Evolutionary conservation across 2,888 invertebrate genomes (phyloP).

Genomic region (Empis stercorea): DNA sequence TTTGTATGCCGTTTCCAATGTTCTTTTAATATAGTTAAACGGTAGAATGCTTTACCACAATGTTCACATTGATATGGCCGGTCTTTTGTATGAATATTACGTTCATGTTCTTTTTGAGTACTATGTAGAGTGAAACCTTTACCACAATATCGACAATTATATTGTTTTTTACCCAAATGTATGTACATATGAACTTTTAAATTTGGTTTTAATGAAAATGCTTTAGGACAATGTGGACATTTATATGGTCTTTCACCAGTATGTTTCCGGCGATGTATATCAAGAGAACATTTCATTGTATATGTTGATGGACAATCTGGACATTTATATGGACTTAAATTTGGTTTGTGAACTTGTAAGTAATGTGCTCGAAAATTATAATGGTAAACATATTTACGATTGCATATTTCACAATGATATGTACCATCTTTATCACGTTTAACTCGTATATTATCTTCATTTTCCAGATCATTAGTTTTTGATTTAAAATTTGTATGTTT

Average conservation of each 20-base stretch:
- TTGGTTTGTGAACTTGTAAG: too few relatives aligned
- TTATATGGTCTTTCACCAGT: slow-evolving; percentile 44
- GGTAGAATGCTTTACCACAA: slow-evolving; percentile 1
- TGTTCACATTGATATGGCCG: slow-evolving; percentile 2
- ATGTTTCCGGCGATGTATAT: slow-evolving; percentile 44
- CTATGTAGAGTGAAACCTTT: slow-evolving; percentile 41
- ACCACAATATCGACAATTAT: slow-evolving; percentile 34
- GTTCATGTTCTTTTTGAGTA: not conserved
- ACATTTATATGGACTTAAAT: too few relatives aligned
- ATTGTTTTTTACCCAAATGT: slow-evolving; percentile 36
- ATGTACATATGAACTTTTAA: slow-evolving; percentile 43
- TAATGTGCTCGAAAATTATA: too few relatives aligned
- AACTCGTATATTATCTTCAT: too few relatives aligned
- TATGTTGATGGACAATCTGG: too few relatives aligned
- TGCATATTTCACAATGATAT: too few relatives aligned
- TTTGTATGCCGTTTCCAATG: not conserved
- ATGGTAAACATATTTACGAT: too few relatives aligned
- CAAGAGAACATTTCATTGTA: too few relatives aligned
- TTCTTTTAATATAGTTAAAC: not conserved
- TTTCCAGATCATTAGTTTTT: too few relatives aligned
- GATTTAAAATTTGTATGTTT: too few relatives aligned
- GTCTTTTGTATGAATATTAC: not conserved
- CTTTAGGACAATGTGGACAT: slow-evolving; percentile 43
- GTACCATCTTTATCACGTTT: too few relatives aligned
- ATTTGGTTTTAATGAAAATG: slow-evolving; percentile 47